Evolutionary conservation across 2,888 invertebrate genomes (phyloP).

Genomic region (Drosophila percnosoma): DNA sequence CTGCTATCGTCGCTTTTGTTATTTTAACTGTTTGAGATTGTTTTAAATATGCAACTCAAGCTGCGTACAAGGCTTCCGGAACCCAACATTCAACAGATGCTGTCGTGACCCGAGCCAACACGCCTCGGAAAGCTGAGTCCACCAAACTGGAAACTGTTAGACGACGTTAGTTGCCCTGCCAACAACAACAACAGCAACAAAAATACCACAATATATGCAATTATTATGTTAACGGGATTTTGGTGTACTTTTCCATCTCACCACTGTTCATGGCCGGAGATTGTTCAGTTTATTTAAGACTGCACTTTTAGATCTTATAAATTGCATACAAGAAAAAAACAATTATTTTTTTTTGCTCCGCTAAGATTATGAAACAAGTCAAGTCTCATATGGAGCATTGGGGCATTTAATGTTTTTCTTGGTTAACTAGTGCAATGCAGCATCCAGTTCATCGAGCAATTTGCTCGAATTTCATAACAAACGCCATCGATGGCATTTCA

Average conservation of each 20-base stretch:
- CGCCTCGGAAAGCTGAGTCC: conserved; percentile 18
- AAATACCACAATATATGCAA: conserved; percentile 16
- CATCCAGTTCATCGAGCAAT: conserved; percentile 45
- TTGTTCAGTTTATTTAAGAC: not conserved
- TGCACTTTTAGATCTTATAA: not conserved
- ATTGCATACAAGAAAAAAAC: not conserved
- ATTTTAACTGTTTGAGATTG: conserved; percentile 74
- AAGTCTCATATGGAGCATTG: not conserved
- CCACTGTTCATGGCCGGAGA: not conserved
- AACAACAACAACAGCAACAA: not conserved
- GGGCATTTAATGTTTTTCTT: not conserved
- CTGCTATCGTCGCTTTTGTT: conserved; percentile 47
- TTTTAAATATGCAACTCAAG: conserved; percentile 67
- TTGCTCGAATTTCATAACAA: conserved; percentile 39
- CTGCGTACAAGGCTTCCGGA: conserved; percentile 49
- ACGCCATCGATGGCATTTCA: conserved; percentile 15
- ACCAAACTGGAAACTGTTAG: conserved; percentile 20
- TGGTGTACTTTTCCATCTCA: conserved; percentile 14
- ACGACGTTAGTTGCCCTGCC: conserved; percentile 11
- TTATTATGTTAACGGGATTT: conserved; percentile 43
- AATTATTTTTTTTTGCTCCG: not conserved
- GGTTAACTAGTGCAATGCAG: conserved; percentile 19
- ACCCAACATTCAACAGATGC: conserved; percentile 29
- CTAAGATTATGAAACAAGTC: not conserved
- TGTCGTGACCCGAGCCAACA: conserved; percentile 41